Percentiles rank a stretch among this genome's conserved stretches.
phyloP scores from a whole-genome alignment of 1,140 invertebrate species.

The Eriocheir sinensis region DNA sequence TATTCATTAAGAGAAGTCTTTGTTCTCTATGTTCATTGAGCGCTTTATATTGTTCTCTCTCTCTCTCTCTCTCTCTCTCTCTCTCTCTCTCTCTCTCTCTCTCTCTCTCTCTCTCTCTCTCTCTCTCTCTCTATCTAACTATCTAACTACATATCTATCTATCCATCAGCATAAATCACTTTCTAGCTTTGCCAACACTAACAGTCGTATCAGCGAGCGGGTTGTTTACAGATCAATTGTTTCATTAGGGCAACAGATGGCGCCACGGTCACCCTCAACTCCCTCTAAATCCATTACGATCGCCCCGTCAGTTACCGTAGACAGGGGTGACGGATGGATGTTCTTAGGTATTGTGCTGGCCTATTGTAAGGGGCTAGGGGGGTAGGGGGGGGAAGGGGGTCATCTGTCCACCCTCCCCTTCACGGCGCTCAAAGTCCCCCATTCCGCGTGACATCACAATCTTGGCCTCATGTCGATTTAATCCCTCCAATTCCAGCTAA shows the following conservation, averaged over 20 bases:
- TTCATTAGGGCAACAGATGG: background rate
- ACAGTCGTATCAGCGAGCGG: background rate
- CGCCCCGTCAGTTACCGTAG: slow-evolving; percentile 1
- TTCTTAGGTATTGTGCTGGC: background rate
- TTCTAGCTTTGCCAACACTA: too few species aligned
- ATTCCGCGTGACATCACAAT: background rate
- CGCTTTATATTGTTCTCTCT: too few species aligned
- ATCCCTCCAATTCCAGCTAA: background rate
- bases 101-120: background rate
- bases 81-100: too few species aligned
- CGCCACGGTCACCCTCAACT: background rate
- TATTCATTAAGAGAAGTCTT: too few species aligned
- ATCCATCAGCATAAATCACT: too few species aligned
- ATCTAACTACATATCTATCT: too few species aligned
- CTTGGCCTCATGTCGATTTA: background rate
- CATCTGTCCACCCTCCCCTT: background rate
- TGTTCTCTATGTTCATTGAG: too few species aligned
- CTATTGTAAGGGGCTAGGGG: slow-evolving; percentile 1
- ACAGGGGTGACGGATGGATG: background rate
- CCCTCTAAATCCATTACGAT: slow-evolving; percentile 15
- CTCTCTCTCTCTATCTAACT: too few species aligned
- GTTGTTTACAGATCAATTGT: background rate
- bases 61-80: too few species aligned
- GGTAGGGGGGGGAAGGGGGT: too few species aligned
- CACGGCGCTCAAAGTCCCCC: background rate